Conservation (phyloP, 2,888 invertebrate genomes). For the Calliphora vomitoria region DNA sequence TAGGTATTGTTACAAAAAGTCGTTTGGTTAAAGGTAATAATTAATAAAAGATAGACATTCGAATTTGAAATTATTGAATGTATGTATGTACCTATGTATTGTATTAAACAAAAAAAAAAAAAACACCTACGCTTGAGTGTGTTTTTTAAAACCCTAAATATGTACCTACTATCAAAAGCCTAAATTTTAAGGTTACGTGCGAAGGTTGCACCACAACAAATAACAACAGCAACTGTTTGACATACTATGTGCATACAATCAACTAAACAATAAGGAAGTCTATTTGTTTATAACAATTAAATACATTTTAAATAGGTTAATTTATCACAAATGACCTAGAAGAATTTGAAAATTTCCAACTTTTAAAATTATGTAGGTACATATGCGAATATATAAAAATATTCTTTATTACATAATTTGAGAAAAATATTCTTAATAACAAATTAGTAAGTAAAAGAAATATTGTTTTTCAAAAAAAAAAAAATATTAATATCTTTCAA, state of each 20-base stretch:
- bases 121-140: neutral
- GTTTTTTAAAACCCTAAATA: neutral
- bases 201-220: slow-evolving; percentile 2
- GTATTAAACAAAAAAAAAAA: neutral
- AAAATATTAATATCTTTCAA: slow-evolving; percentile 20
- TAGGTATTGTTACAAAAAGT: no score
- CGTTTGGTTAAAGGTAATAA: no score
- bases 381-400: neutral
- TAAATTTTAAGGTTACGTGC: slow-evolving; percentile 3
- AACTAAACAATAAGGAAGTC: neutral
- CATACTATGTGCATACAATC: neutral
- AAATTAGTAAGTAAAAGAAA: neutral
- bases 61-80: neutral
- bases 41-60: neutral
- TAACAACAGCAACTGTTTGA: neutral
- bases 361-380: neutral
- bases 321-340: neutral
- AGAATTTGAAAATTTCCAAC: neutral
- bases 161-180: neutral
- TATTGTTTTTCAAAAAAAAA: slow-evolving; percentile 4
- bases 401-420: slow-evolving; percentile 18
- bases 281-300: slow-evolving; percentile 29
- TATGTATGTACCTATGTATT: neutral
- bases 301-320: slow-evolving; percentile 3
- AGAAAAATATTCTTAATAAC: neutral